Base-by-base conservation (phyloP, 1,140 invertebrate species). In the Drosophila leontia region DNA sequence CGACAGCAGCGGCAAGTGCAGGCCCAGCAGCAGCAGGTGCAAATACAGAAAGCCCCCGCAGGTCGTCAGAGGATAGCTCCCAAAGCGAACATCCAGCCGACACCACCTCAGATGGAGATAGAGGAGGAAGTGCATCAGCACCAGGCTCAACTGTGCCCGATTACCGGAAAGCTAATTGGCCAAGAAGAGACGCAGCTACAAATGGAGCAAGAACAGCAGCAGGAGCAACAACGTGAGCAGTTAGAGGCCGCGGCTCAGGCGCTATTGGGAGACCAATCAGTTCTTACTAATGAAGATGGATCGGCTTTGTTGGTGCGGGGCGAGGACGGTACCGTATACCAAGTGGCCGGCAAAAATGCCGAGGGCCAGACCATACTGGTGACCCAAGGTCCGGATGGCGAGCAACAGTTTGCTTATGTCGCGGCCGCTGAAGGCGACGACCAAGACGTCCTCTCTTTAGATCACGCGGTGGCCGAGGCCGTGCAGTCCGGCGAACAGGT, bases 341-440 rank as follows among this genome's bases (percentile, higher is more conserved):
- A 95, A 93, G 96, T 97, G 23, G 95, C 96, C 1, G 96, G 96
- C 8, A 95, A 97, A 80, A 96, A 96, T 70, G 96, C 96, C 64
- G 95, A 95, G 32, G 96, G 96, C 0, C 96, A 96, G 80, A 96
- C 96, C 0, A 92, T 96, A 23, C 82, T 96, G 9, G 95, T 96
- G 3, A 95, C 95, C 32, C 94, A 95, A 51, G 95, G 95, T 2
- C 95, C 95, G 9, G 95, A 96, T 69, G 96, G 96, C 0, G 94
- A 95, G 61, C 96, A 96, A 45, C 95, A 95, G 65, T 96, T 95
- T 59, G 94, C 96, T 12, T 94, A 95, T 61, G 96, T 96, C 0
- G 96, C 96, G 4, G 94, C 95, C 0, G 95, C 95, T 26, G 93
- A 92, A 8, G 94, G 95, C 50, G 94, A 94, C 17, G 95, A 95